phyloP scores from a whole-genome alignment of 1,140 invertebrate genomes.

The Leptopilina boulardi region DNA sequence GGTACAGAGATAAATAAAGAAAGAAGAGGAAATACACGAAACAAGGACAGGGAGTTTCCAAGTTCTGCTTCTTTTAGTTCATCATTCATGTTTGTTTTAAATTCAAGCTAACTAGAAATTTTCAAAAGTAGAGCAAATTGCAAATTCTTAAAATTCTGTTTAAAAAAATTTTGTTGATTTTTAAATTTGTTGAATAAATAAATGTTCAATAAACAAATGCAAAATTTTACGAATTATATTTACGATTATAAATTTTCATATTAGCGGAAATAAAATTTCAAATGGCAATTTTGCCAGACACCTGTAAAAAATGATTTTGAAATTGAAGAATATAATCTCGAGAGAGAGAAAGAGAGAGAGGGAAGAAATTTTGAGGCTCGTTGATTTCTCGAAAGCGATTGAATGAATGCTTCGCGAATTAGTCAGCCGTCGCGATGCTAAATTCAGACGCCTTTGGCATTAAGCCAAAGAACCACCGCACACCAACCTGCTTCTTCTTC shows the following conservation, averaged over 20 bases:
- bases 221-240: too few relatives aligned
- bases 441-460: slow-evolving; percentile 71
- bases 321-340: background rate
- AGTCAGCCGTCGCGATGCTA: slow-evolving; percentile 75
- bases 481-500: slow-evolving; percentile 72
- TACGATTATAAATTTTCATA: too few relatives aligned
- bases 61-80: slow-evolving; percentile 4
- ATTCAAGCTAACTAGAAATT: too few relatives aligned
- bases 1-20: slow-evolving; percentile 21
- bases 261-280: background rate
- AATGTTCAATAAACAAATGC: too few relatives aligned
- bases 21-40: slow-evolving; percentile 12
- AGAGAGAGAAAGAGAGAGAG: too few relatives aligned
- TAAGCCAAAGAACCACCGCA: slow-evolving; percentile 75
- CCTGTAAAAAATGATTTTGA: slow-evolving; percentile 11
- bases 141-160: too few relatives aligned
- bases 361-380: slow-evolving; percentile 24
- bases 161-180: too few relatives aligned
- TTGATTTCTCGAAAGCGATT: slow-evolving; percentile 54
- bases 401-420: slow-evolving; percentile 76
- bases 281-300: background rate
- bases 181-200: too few relatives aligned
- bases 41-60: slow-evolving; percentile 15
- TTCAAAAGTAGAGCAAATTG: too few relatives aligned
- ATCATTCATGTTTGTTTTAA: background rate